These are phyloP conservation scores for Holocentrus rufus DNA, from an alignment of 2,797 vertebrate species.

Conservation along the genomic window DNA sequence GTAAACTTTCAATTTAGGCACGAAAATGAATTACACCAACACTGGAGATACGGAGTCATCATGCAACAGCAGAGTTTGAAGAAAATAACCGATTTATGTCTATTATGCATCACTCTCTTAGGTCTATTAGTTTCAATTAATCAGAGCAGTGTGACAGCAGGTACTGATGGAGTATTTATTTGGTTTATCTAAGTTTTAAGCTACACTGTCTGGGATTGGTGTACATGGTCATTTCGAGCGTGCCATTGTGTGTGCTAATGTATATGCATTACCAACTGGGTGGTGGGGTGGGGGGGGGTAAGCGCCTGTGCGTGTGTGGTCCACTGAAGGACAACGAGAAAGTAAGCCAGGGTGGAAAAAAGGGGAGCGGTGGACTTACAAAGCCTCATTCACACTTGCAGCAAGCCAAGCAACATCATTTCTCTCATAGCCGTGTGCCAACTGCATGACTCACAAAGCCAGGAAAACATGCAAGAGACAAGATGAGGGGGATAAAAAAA, in stretches of 20 bases:
- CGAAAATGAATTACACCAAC: too few species aligned
- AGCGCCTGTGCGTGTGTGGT: constrained; percentile 62
- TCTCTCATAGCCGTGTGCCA: constrained; percentile 53
- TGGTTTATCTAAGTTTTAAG: background rate
- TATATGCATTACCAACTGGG: constrained; percentile 7
- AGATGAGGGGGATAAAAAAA: background rate
- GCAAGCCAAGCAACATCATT: constrained; percentile 48
- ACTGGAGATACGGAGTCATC: background rate
- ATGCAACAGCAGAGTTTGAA: background rate
- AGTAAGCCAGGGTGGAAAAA: constrained; percentile 32
- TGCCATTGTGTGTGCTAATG: constrained; percentile 1
- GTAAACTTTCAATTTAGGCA: background rate
- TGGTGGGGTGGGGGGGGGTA: constrained; percentile 7
- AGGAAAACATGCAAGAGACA: constrained; percentile 10
- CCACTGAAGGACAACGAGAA: constrained; percentile 50
- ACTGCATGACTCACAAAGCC: constrained; percentile 33
- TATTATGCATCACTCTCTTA: background rate
- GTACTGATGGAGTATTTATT: background rate
- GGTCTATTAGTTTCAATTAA: constrained; percentile 2
- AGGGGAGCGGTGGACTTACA: constrained; percentile 48
- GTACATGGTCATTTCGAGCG: background rate
- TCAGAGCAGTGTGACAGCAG: background rate
- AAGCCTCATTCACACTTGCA: constrained; percentile 65
- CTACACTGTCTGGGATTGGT: background rate
- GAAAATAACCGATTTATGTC: background rate